These are phyloP conservation scores for Nothoprocta pentlandii DNA, from an alignment of 2,113 vertebrate species.

Conservation along the genomic window DNA sequence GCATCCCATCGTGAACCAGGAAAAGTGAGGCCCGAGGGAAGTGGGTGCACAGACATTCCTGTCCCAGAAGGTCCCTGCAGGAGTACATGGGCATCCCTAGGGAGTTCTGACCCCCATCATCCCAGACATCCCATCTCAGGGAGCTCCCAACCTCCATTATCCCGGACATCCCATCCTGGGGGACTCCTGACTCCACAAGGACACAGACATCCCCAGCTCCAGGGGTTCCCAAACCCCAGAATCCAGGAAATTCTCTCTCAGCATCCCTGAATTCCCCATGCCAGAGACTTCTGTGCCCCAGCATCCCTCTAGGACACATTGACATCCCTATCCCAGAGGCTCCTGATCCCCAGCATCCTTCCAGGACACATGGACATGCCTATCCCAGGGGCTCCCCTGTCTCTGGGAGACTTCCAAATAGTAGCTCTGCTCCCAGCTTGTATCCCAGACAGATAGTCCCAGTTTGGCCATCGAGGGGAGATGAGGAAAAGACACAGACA, in stretches of 20 bases:
- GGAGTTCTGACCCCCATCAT: rapidly evolving
- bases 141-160: background rate
- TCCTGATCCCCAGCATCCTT: rapidly evolving
- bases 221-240: rapidly evolving
- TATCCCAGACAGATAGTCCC: too few relatives aligned
- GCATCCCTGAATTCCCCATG: background rate
- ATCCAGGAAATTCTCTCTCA: rapidly evolving
- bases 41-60: background rate
- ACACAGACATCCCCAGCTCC: too few relatives aligned
- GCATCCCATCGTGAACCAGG: background rate
- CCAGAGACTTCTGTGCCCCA: background rate
- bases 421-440: background rate
- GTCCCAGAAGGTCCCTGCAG: too few relatives aligned
- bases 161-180: background rate
- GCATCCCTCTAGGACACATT: background rate
- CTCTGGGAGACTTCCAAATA: rapidly evolving
- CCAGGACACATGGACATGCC: background rate
- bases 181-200: too few relatives aligned
- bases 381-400: background rate
- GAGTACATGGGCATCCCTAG: rapidly evolving
- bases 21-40: background rate
- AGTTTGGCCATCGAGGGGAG: too few relatives aligned
- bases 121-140: rapidly evolving
- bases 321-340: background rate
- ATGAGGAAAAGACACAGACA: background rate